phyloP scores from a whole-genome alignment of 1,140 invertebrate genomes.

The Drosophila seguyi region DNA sequence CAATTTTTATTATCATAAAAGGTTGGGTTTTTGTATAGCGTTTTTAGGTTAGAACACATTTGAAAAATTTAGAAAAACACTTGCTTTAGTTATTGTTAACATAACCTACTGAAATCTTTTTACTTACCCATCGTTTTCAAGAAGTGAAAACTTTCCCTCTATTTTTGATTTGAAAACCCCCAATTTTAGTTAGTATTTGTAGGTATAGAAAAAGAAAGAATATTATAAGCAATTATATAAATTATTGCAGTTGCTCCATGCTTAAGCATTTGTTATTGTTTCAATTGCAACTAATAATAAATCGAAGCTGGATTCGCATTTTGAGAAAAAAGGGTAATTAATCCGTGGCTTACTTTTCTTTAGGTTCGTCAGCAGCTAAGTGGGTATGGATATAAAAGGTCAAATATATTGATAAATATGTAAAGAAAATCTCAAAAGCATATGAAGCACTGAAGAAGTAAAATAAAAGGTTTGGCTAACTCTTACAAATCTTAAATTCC shows the following conservation, averaged over 20 bases:
- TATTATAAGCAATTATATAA: constrained; percentile 11
- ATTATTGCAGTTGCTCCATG: constrained; percentile 19
- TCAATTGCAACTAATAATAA: neutral
- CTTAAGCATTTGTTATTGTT: neutral
- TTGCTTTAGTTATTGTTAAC: neutral
- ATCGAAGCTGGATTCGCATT: neutral
- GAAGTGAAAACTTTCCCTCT: constrained; percentile 60
- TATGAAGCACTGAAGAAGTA: neutral
- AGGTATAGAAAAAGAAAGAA: constrained; percentile 33
- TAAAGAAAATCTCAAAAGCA: neutral
- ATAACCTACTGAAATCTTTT: neutral
- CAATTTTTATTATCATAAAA: too few relatives aligned
- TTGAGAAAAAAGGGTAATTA: constrained; percentile 1
- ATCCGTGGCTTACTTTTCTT: constrained; percentile 90
- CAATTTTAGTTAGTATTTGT: constrained; percentile 4
- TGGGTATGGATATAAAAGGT: neutral
- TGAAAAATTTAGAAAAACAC: neutral
- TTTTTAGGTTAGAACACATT: neutral
- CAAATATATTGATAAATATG: neutral
- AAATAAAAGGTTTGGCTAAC: neutral
- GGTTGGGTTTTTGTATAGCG: neutral
- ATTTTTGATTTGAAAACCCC: constrained; percentile 21
- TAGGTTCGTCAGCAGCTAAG: constrained; percentile 92
- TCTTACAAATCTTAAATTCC: too few relatives aligned
- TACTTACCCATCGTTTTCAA: constrained; percentile 62